Evolutionary conservation across 30 jellyfish, hydroid and myxozoan species (phyloP), one percentile per base, ranked within the genome.

Genomic region (Pseudorhiza aurosa): DNA sequence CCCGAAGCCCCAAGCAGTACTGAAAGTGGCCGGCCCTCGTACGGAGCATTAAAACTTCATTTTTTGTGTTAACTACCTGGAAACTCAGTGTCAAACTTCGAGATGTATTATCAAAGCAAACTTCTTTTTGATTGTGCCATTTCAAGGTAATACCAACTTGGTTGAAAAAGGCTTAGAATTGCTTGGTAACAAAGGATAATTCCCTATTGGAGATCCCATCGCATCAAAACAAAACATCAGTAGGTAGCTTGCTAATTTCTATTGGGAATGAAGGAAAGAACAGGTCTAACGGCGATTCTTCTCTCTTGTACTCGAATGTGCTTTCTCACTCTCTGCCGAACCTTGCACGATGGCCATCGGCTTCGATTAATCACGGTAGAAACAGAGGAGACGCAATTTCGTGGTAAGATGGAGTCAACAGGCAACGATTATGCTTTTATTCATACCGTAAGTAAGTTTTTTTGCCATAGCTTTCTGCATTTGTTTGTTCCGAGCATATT

Each of bases 401-500:
- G 35, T 51, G 36, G 71, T 25, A 51, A 25, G 57, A 28, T 70
- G 37, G 47, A 25, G 39, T 51, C 19, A 19, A 42, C 24, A 39
- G 24, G 24, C 67, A 15, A 1, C 36, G n/a, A 19, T 53, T 8
- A 33, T 4, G 3, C 59, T 64, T 40, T 22, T 14, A 64, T 3
- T 17, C 19, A 58, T 7, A 12, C 18, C 59, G n/a, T 26, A 28
- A 33, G 77, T 64, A 27, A 64, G 59, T 33, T 37, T 35, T 64
- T 30, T 64, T 10, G 26, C n/a, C 32, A 31, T 8, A 35, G 37
- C 28, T 24, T 33, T 64, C 27, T 70, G 26, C 49, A 29, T 28
- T 24, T 70, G 31, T 70, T 70, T 70, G 83, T 70, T 70, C 83
- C 83, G 15, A 30, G 57, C 59, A 31, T n/a, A 31, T 33, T 11